Evolutionary conservation across 2,797 vertebrate genomes (phyloP).

Genomic region (Etheostoma perlongum): DNA sequence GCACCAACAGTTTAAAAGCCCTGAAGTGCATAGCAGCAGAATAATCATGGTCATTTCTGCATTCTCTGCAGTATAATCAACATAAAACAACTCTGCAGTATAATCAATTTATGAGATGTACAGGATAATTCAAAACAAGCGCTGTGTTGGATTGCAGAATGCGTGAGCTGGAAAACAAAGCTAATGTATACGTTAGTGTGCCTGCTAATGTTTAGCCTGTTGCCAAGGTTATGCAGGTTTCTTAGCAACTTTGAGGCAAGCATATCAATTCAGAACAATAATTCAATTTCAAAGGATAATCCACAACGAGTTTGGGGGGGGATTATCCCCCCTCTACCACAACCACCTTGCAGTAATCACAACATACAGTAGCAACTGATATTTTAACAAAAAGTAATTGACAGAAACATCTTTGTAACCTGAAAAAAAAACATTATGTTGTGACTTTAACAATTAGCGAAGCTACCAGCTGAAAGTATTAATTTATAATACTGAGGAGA

Average conservation of each 20-base stretch:
- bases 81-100: too few species aligned
- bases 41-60: too few species aligned
- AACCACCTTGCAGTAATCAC: background rate
- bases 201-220: background rate
- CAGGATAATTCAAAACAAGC: background rate
- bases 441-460: slow-evolving; percentile 3
- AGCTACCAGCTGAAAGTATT: background rate
- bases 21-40: too few species aligned
- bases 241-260: slow-evolving; percentile 6
- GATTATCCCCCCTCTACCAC: background rate
- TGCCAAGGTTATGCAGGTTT: slow-evolving; percentile 20
- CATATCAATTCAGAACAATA: background rate
- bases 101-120: background rate
- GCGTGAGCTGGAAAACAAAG: background rate
- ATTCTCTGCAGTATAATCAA: too few species aligned
- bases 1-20: too few species aligned
- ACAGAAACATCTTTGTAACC: background rate
- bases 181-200: background rate
- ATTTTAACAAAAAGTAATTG: background rate
- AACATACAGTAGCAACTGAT: background rate
- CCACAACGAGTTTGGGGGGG: background rate
- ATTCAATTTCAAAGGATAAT: slow-evolving; percentile 10
- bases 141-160: background rate
- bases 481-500: background rate
- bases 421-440: background rate